Evolutionary conservation across 1,140 invertebrate species (phyloP).

Genomic region (Drosophila repleta): DNA sequence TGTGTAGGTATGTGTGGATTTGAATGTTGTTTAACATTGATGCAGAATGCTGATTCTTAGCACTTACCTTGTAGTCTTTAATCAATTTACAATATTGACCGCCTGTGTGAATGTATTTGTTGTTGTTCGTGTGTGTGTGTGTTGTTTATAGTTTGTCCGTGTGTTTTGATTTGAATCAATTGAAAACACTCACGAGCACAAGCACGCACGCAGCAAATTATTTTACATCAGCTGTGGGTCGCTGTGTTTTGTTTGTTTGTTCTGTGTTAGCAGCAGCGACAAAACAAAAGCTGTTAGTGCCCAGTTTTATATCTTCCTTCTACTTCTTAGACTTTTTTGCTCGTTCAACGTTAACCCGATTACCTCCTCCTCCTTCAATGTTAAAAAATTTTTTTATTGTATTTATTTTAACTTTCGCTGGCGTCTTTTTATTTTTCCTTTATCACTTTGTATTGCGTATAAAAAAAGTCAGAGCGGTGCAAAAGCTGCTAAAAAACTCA

Average conservation of each 20-base stretch:
- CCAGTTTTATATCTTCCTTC: slow-evolving; percentile 44
- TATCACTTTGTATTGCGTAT: slow-evolving; percentile 69
- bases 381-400: slow-evolving; percentile 67
- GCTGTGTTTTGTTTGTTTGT: slow-evolving; percentile 53
- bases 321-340: slow-evolving; percentile 33
- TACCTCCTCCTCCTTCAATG: slow-evolving; percentile 39
- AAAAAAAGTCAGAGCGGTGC: slow-evolving; percentile 40
- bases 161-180: slow-evolving; percentile 81
- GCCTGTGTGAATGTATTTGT: slow-evolving; percentile 38
- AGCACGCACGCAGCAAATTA: slow-evolving; percentile 71
- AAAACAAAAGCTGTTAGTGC: slow-evolving; percentile 54
- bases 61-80: slow-evolving; percentile 76
- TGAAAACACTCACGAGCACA: slow-evolving; percentile 72
- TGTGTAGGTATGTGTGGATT: slow-evolving; percentile 7
- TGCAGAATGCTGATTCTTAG: slow-evolving; percentile 41
- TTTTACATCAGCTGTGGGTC: slow-evolving; percentile 72
- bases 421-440: slow-evolving; percentile 49
- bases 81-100: slow-evolving; percentile 73
- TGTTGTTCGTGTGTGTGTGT: slow-evolving; percentile 19
- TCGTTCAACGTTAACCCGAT: slow-evolving; percentile 44
- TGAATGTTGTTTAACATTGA: slow-evolving; percentile 50
- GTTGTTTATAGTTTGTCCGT: slow-evolving; percentile 29
- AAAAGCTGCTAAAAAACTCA: slow-evolving; percentile 57
- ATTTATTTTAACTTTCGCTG: slow-evolving; percentile 48
- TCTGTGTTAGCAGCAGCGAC: slow-evolving; percentile 47